phyloP scores from a whole-genome alignment of 2,888 invertebrate genomes.

The Orchesellides sinensis region DNA sequence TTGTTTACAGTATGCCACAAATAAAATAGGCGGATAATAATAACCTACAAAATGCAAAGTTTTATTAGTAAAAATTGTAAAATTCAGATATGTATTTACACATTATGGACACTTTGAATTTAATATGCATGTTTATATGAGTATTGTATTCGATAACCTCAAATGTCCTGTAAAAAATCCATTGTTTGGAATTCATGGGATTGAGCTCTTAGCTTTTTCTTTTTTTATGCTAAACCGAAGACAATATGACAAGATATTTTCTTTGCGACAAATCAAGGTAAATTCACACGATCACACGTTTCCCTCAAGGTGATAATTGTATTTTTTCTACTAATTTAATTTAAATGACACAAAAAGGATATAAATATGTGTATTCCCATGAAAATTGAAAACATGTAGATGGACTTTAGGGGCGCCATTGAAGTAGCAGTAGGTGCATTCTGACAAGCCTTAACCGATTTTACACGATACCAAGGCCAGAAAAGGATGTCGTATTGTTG shows the following conservation, averaged over 20 bases:
- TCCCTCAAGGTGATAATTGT: conserved; percentile 43
- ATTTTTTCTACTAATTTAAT: neutral
- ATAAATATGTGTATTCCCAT: conserved; percentile 19
- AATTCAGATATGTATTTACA: neutral
- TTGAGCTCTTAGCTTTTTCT: neutral
- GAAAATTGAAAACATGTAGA: conserved; percentile 25
- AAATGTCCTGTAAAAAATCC: neutral
- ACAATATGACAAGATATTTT: conserved; percentile 42
- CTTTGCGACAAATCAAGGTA: conserved; percentile 58
- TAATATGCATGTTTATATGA: neutral
- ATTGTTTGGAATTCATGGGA: conserved; percentile 30
- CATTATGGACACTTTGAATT: no score
- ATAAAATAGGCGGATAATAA: neutral
- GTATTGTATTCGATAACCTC: conserved; percentile 1
- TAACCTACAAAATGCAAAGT: conserved; percentile 3
- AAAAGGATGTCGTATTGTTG: neutral
- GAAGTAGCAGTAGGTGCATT: neutral
- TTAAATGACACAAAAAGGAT: neutral
- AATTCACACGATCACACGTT: conserved; percentile 52
- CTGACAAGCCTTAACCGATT: conserved; percentile 42
- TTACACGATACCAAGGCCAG: conserved; percentile 38
- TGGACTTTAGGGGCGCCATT: neutral
- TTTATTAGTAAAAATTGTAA: neutral
- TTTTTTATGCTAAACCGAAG: conserved; percentile 33
- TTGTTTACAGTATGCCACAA: neutral